Evolutionary conservation across 2,113 vertebrate species (phyloP).

Genomic region (Equus przewalskii): DNA sequence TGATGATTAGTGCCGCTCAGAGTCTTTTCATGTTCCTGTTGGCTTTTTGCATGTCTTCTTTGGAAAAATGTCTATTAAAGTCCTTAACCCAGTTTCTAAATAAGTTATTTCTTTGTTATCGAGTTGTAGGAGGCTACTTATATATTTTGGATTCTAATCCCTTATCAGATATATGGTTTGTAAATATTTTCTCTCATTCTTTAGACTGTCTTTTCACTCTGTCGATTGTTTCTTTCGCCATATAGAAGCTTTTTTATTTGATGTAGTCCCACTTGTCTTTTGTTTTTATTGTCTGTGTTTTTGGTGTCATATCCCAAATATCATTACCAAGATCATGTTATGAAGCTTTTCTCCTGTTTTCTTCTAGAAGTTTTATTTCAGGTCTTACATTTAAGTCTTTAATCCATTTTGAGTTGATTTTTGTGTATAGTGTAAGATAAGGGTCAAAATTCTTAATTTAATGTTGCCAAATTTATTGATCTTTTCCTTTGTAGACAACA

Average conservation of each 20-base stretch:
- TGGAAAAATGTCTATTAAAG: not conserved
- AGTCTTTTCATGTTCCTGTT: not conserved
- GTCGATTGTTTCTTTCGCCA: no score
- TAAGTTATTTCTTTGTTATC: no score
- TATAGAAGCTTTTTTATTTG: no score
- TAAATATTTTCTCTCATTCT: not conserved
- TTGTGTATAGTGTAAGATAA: not conserved
- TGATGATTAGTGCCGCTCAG: not conserved
- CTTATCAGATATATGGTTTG: not conserved
- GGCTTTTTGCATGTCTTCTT: not conserved
- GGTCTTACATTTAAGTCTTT: not conserved
- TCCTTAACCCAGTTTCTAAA: no score
- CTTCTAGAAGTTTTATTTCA: not conserved
- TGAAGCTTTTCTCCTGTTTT: not conserved
- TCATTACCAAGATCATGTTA: not conserved
- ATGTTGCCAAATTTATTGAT: not conserved
- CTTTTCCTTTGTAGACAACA: not conserved
- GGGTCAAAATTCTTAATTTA: not conserved
- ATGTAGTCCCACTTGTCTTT: no score
- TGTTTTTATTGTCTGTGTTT: not conserved
- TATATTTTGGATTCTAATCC: no score
- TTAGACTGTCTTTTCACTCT: no score
- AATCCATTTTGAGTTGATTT: not conserved
- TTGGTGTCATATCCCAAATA: not conserved
- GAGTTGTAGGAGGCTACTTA: no score